These are phyloP conservation scores for Schrankia costaestrigalis DNA, from an alignment of 2,888 invertebrate species.

Conservation along the genomic window DNA sequence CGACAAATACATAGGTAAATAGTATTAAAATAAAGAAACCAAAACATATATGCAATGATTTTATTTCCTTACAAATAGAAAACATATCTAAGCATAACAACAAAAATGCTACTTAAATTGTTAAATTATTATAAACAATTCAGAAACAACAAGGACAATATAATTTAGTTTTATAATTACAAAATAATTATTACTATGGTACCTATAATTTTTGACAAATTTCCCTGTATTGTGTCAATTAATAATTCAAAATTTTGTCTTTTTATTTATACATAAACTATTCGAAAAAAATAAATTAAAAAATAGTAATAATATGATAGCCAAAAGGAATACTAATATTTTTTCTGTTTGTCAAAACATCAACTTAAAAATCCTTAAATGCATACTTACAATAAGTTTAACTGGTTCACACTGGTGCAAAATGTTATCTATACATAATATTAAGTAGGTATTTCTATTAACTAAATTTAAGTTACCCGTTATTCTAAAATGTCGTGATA, in stretches of 20 bases:
- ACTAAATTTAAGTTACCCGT: no score
- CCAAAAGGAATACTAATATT: conserved; percentile 18
- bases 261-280: no score
- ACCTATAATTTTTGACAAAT: no score
- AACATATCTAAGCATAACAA: conserved; percentile 54
- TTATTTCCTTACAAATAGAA: conserved; percentile 48
- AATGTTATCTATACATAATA: conserved; percentile 16
- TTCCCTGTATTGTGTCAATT: no score
- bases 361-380: conserved; percentile 43
- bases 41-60: conserved; percentile 32
- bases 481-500: no score
- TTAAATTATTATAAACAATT: conserved; percentile 25
- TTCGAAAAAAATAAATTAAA: no score
- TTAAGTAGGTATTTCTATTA: no score
- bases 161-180: no score
- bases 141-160: conserved; percentile 8
- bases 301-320: background rate
- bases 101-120: conserved; percentile 57
- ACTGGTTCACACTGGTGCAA: conserved; percentile 49
- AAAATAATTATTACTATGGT: no score
- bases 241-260: no score
- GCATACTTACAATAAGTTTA: conserved; percentile 42
- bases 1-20: no score
- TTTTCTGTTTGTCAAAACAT: conserved; percentile 37
- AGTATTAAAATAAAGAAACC: background rate